Conservation (phyloP, 2,113 vertebrate genomes). For the Proteles cristata region DNA sequence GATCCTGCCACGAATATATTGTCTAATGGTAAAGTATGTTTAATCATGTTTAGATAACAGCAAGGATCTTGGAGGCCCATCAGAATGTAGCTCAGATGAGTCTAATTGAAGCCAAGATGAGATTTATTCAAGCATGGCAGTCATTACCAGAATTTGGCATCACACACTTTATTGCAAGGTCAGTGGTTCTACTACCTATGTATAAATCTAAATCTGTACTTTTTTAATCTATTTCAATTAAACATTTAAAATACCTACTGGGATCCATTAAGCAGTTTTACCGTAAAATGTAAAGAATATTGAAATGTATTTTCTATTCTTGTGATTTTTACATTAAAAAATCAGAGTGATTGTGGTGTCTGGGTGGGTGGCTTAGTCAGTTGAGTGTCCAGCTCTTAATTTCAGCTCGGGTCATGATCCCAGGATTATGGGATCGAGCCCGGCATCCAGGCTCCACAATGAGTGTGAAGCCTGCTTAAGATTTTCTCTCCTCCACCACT, state of each 20-base stretch:
- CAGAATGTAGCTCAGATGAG: slow-evolving; percentile 99
- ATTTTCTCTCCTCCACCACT: too few relatives aligned
- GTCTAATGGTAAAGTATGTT: slow-evolving; percentile 62
- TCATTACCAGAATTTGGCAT: slow-evolving; percentile 98
- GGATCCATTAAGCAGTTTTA: background rate
- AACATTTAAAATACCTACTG: background rate
- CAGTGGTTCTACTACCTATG: background rate
- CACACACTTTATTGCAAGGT: slow-evolving; percentile 99
- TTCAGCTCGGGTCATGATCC: too few relatives aligned
- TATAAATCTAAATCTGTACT: background rate
- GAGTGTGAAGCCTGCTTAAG: too few relatives aligned
- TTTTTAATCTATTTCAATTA: background rate
- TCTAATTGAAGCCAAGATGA: slow-evolving; percentile 99
- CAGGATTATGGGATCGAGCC: too few relatives aligned
- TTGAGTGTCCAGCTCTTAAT: too few relatives aligned
- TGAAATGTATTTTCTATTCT: background rate
- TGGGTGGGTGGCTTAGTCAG: too few relatives aligned
- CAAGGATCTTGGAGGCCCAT: slow-evolving; percentile 97
- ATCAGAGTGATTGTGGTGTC: background rate
- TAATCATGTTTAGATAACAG: slow-evolving; percentile 91
- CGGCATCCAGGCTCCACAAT: too few relatives aligned
- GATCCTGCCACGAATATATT: background rate
- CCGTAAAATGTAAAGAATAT: background rate
- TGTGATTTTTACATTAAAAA: slow-evolving; percentile 8
- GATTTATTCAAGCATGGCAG: slow-evolving; percentile 99